Evolutionary conservation across 1,140 invertebrate species (phyloP).

Genomic region (Drosophila pruinosa): DNA sequence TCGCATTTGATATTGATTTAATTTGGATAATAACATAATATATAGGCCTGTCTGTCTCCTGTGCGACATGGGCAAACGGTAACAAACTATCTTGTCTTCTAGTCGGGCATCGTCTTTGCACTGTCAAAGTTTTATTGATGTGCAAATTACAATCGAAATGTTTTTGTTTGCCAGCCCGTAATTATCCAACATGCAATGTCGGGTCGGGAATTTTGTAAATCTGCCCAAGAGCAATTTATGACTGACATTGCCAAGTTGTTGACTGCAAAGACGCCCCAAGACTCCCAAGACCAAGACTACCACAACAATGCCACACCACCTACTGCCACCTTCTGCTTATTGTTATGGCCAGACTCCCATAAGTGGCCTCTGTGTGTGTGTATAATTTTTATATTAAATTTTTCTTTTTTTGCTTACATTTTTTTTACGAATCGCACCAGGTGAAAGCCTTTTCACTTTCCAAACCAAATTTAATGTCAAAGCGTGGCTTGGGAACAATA

Average conservation of each 20-base stretch:
- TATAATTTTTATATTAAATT: constrained; percentile 49
- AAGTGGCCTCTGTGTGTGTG: constrained; percentile 15
- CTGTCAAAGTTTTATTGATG: constrained; percentile 74
- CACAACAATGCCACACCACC: constrained; percentile 38
- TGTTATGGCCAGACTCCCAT: constrained; percentile 29
- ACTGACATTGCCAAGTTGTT: constrained; percentile 24
- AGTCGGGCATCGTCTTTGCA: not conserved
- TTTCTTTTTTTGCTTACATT: constrained; percentile 36
- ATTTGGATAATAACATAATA: constrained; percentile 34
- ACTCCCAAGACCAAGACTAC: constrained; percentile 5
- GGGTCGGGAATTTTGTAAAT: constrained; percentile 13
- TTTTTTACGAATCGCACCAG: constrained; percentile 66
- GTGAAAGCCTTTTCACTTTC: constrained; percentile 82
- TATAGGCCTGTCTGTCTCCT: not conserved
- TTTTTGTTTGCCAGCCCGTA: not conserved
- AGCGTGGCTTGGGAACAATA: constrained; percentile 73
- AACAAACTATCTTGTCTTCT: constrained; percentile 39
- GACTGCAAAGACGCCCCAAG: constrained; percentile 20
- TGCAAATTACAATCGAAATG: constrained; percentile 63
- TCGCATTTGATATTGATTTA: constrained; percentile 63
- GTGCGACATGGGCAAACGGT: constrained; percentile 45
- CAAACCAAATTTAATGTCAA: constrained; percentile 73
- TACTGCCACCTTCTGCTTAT: constrained; percentile 32
- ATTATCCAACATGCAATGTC: constrained; percentile 27
- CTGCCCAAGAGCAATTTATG: constrained; percentile 29